These are phyloP conservation scores for Byasa hedistus DNA, from an alignment of 2,888 invertebrate species.

Conservation along the genomic window DNA sequence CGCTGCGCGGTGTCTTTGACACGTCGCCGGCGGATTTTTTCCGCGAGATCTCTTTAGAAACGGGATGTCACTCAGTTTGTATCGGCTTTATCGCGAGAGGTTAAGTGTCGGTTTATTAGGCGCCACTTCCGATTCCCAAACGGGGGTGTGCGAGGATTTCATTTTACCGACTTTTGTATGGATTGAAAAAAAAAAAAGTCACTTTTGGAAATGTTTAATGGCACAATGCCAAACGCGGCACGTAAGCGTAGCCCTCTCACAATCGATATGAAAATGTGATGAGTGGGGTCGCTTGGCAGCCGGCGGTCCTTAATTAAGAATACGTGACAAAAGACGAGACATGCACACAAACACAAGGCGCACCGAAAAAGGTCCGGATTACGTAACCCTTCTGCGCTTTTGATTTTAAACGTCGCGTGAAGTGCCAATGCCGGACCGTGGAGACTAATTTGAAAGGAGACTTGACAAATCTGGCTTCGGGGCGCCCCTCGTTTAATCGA, in stretches of 20 bases:
- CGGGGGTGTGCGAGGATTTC: slow-evolving; percentile 65
- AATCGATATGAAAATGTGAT: slow-evolving; percentile 74
- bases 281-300: slow-evolving; percentile 68
- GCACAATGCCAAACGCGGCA: slow-evolving; percentile 46
- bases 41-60: slow-evolving; percentile 72
- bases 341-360: slow-evolving; percentile 73
- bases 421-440: slow-evolving; percentile 66
- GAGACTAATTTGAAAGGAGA: slow-evolving; percentile 76
- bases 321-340: slow-evolving; percentile 81
- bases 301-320: slow-evolving; percentile 78
- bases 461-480: slow-evolving; percentile 78
- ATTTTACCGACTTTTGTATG: slow-evolving; percentile 52
- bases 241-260: slow-evolving; percentile 55
- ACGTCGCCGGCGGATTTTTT: slow-evolving; percentile 75
- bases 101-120: slow-evolving; percentile 79
- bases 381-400: slow-evolving; percentile 78
- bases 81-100: slow-evolving; percentile 77
- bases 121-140: slow-evolving; percentile 73
- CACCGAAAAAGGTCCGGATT: slow-evolving; percentile 77
- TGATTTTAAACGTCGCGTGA: slow-evolving; percentile 77
- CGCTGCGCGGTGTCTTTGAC: slow-evolving; percentile 78
- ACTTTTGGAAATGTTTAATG: slow-evolving; percentile 50
- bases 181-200: slow-evolving; percentile 27
- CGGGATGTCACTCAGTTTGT: slow-evolving; percentile 79
- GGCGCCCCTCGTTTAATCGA: slow-evolving; percentile 72